These are phyloP conservation scores for Globicephala melas DNA, from an alignment of 2,113 vertebrate species.

Conservation along the genomic window DNA sequence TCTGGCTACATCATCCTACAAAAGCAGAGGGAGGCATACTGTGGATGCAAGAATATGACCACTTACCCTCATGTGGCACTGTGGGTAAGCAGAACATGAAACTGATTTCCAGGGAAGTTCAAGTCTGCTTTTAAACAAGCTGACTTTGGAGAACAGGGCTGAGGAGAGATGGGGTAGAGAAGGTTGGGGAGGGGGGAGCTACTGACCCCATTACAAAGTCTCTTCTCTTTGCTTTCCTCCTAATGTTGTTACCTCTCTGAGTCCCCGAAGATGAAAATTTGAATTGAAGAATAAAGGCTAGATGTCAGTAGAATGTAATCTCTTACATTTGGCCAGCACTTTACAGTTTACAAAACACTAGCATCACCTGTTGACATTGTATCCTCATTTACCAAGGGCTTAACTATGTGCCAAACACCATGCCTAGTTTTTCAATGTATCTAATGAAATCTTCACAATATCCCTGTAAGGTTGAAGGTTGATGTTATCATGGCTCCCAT, in stretches of 20 bases:
- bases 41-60: background rate
- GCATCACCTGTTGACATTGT: background rate
- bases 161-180: background rate
- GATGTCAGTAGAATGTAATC: background rate
- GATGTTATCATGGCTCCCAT: background rate
- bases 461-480: background rate
- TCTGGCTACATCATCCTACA: background rate
- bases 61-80: background rate
- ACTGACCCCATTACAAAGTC: background rate
- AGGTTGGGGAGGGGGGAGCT: accelerated
- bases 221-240: background rate
- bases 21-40: background rate
- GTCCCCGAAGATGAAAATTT: background rate
- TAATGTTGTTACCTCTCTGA: background rate
- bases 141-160: background rate
- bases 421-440: background rate
- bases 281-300: background rate
- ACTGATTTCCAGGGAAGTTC: background rate
- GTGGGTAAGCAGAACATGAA: background rate
- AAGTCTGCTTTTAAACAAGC: background rate
- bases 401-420: background rate
- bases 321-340: background rate
- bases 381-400: background rate
- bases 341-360: background rate
- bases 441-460: background rate